A percentile compares a stretch with the other conserved stretches of the same genome.
phyloP scores from a whole-genome alignment of 2,888 invertebrate genomes.

The Cataglyphis rosenhaueri region DNA sequence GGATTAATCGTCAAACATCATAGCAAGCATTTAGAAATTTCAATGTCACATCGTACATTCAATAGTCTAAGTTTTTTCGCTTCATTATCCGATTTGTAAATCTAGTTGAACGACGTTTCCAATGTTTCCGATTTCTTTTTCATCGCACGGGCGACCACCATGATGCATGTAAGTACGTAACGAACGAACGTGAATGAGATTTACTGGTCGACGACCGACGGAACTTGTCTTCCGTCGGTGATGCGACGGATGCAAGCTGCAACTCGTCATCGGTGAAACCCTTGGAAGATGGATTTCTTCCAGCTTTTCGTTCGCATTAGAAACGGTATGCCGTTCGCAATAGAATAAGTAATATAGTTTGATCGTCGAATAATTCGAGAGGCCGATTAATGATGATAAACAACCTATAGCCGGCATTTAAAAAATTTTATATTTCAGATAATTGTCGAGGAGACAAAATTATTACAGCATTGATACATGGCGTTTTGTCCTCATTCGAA shows the following conservation, averaged over 20 bases:
- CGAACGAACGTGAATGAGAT: conserved; percentile 55
- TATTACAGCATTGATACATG: background rate
- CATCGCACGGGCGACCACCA: conserved; percentile 8
- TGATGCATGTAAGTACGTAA: conserved; percentile 24
- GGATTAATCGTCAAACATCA: conserved; percentile 3
- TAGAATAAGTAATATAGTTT: background rate
- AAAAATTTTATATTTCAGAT: background rate
- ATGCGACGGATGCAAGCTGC: conserved; percentile 72
- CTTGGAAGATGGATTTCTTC: conserved; percentile 29
- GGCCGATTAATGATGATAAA: background rate
- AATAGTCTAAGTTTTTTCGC: conserved; percentile 27
- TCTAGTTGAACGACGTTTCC: conserved; percentile 28
- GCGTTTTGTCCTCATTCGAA: background rate
- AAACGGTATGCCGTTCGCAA: conserved; percentile 4
- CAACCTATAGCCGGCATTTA: background rate
- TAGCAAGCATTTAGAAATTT: conserved; percentile 19
- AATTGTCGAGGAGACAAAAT: background rate
- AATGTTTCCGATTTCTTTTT: conserved; percentile 47
- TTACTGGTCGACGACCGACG: conserved; percentile 67
- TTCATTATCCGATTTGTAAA: conserved; percentile 18
- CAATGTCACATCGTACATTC: conserved; percentile 34
- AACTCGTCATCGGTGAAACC: conserved; percentile 61
- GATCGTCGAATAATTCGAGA: background rate
- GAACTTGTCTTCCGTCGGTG: conserved; percentile 58
- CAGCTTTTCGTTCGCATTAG: conserved; percentile 24